phyloP scores from a whole-genome alignment of 2,888 invertebrate species.

The Leptopilina syphax region DNA sequence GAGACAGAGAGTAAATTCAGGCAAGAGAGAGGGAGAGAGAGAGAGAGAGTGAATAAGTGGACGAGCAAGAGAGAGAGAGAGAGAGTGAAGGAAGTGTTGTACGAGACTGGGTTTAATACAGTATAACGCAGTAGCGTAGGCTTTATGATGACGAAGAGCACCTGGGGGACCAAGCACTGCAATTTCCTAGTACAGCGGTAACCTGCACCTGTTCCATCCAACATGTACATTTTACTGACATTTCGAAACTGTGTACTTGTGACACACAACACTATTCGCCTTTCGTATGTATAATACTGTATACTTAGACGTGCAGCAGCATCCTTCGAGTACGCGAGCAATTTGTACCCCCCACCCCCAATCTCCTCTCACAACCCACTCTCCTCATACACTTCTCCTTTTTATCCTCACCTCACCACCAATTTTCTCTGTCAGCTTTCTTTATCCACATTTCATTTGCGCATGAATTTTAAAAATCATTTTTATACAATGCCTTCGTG shows the following conservation, averaged over 20 bases:
- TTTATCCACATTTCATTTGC: constrained; percentile 38
- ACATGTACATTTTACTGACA: constrained; percentile 27
- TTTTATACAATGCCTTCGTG: neutral
- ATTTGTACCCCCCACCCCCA: constrained; percentile 62
- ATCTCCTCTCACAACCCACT: too few relatives aligned
- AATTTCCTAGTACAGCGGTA: constrained; percentile 71
- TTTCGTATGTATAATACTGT: constrained; percentile 31
- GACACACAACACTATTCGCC: constrained; percentile 41
- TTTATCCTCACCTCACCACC: constrained; percentile 44
- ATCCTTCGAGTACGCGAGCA: constrained; percentile 60
- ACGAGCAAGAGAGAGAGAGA: constrained; percentile 53
- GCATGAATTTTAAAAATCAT: neutral
- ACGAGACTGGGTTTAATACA: constrained; percentile 72
- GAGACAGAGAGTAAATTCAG: neutral
- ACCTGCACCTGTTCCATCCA: constrained; percentile 70
- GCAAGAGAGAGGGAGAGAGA: constrained; percentile 46
- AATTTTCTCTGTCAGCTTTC: constrained; percentile 56
- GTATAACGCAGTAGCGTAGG: constrained; percentile 72
- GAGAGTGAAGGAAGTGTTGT: constrained; percentile 58
- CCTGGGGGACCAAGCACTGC: constrained; percentile 74
- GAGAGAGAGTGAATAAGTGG: constrained; percentile 41
- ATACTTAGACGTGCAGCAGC: constrained; percentile 52
- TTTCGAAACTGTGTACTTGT: constrained; percentile 39
- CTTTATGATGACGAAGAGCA: constrained; percentile 77
- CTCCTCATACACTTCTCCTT: too few relatives aligned